phyloP scores from a whole-genome alignment of 1,140 invertebrate species.

The Atta texana region DNA sequence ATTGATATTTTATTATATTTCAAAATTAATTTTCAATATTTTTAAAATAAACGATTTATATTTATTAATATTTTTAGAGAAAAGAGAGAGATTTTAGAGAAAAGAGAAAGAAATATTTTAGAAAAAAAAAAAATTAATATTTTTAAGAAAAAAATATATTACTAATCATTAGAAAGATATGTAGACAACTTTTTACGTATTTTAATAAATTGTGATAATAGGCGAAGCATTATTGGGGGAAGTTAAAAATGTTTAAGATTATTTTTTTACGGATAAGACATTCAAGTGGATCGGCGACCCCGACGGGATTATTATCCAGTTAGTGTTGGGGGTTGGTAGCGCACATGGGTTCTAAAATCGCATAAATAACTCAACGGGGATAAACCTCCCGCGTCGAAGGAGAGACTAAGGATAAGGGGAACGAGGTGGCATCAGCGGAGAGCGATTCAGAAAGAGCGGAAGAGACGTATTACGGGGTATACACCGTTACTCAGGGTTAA shows the following conservation, averaged over 20 bases:
- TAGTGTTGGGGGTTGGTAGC: conserved; percentile 57
- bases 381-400: conserved; percentile 62
- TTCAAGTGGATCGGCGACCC: conserved; percentile 62
- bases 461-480: conserved; percentile 56
- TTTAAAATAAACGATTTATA: not conserved
- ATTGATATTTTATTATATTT: conserved; percentile 9
- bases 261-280: conserved; percentile 54
- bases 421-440: conserved; percentile 41
- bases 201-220: conserved; percentile 36
- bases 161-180: not conserved
- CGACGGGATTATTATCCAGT: conserved; percentile 65
- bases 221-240: conserved; percentile 27
- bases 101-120: too few species aligned
- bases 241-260: conserved; percentile 51
- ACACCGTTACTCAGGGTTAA: conserved; percentile 55
- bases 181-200: not conserved
- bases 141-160: not conserved
- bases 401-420: conserved; percentile 67
- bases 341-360: conserved; percentile 69
- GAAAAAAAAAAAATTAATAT: not conserved
- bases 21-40: not conserved
- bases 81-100: too few species aligned
- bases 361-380: conserved; percentile 69
- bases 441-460: conserved; percentile 54
- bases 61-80: conserved; percentile 2